Evolutionary conservation across 2,797 vertebrate species (phyloP), one percentile per base, ranked within the genome.

Genomic region (Darevskia nairensis): DNA sequence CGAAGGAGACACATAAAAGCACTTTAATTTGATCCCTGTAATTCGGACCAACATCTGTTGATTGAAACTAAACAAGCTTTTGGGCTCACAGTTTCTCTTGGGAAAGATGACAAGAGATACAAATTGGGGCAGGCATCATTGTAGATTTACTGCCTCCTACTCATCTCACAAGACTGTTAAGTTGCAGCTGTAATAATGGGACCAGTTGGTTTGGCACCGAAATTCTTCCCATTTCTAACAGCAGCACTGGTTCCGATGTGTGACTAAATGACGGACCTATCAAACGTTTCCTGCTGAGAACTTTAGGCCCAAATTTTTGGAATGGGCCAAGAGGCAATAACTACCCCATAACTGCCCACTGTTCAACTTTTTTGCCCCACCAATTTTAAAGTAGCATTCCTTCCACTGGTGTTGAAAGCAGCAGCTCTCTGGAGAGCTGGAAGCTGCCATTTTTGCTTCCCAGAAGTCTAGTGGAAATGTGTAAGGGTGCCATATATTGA

Each of bases 1-100:
- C 41, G 19, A 84, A 88, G 74, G 64, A 88, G 86, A 83, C 74
- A 78, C 81, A 83, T 78, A 88, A 83, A 87, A 88, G 64, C 78
- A 83, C 35, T 88, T 84, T 79, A 84, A 88, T 88, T 69, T 88
- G 64, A 69, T 88, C 87, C 66, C 64, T 84, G 41, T 84, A 88
- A 88, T 83, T 83, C 66, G 66, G 68, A 84, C 75, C 86, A 87
- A n/a, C 15, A 82, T 88, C 75, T 88, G 81, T 78, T 77, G 27
- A 75, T 78, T 27, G 35, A 88, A 88, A 78, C 68, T 78, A 83
- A 84, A 84, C 27, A 83, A 77, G 46, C 61, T 88, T 83, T 83
- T 59, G 74, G 64, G 75, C 81, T 84, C 75, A 2, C 35, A 27
- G 19, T 64, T 84, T 83, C 80, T 46, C 71, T 71, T 79, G 74